Conservation (phyloP, 2,888 invertebrate species). For the Lithosia quadra region DNA sequence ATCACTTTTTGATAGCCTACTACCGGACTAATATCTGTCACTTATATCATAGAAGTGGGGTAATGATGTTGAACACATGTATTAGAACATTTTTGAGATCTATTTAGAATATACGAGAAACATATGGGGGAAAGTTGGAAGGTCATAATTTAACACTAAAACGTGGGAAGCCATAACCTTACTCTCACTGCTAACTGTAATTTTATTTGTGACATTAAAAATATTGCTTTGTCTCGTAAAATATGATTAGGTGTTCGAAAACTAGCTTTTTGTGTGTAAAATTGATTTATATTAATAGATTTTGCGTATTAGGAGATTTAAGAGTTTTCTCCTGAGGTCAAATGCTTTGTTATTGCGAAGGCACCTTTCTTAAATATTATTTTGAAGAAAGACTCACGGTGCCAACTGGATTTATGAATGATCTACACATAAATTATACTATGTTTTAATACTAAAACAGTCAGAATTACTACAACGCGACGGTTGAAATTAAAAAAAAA, state of each 20-base stretch:
- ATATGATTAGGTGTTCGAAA: slow-evolving; percentile 39
- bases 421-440: not conserved
- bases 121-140: slow-evolving; percentile 42
- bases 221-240: slow-evolving; percentile 46
- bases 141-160: slow-evolving; percentile 30
- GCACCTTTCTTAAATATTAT: slow-evolving; percentile 5
- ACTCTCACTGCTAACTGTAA: slow-evolving; percentile 50
- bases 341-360: slow-evolving; percentile 11
- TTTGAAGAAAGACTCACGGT: slow-evolving; percentile 2
- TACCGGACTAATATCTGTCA: not conserved
- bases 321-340: slow-evolving; percentile 23
- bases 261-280: slow-evolving; percentile 42
- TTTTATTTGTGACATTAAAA: slow-evolving; percentile 47
- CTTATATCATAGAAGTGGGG: not conserved
- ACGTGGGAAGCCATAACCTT: slow-evolving; percentile 44
- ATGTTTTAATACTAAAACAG: too few relatives aligned
- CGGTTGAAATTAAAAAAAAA: too few relatives aligned
- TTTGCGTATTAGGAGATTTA: slow-evolving; percentile 37
- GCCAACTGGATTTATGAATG: not conserved
- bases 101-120: not conserved
- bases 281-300: slow-evolving; percentile 51
- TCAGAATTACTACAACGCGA: too few relatives aligned
- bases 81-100: not conserved
- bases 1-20: not conserved
- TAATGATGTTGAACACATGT: not conserved